Percentiles rank a stretch among this genome's conserved stretches.
Evolutionary conservation across 2,797 vertebrate genomes (phyloP).

Genomic region (Sebastes diaconus): DNA sequence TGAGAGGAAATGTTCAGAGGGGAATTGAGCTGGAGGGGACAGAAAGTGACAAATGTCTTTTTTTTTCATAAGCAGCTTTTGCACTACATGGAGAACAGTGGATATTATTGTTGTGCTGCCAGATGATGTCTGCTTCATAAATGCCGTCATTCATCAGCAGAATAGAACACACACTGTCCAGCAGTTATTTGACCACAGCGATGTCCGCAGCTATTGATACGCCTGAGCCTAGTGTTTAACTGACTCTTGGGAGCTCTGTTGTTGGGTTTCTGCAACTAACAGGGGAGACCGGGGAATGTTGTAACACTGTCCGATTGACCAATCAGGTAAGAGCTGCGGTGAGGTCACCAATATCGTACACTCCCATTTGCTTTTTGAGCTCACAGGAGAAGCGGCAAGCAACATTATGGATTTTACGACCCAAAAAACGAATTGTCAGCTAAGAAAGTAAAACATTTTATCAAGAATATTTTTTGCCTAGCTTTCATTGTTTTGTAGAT

Average conservation of each 20-base stretch:
- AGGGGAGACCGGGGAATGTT: no score
- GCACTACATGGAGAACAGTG: conserved; percentile 65
- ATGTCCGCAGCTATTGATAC: conserved; percentile 12
- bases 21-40: conserved; percentile 17
- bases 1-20: neutral
- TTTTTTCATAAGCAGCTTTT: conserved; percentile 32
- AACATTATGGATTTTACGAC: neutral
- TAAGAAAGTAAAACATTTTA: no score
- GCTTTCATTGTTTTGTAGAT: no score
- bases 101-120: conserved; percentile 64
- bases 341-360: no score
- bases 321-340: no score
- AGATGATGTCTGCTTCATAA: conserved; percentile 65
- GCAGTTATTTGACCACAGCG: conserved; percentile 30
- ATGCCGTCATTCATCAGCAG: conserved; percentile 73
- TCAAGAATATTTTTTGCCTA: no score
- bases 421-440: no score
- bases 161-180: conserved; percentile 63
- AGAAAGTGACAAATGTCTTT: conserved; percentile 23
- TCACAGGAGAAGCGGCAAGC: no score
- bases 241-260: neutral
- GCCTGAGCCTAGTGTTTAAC: neutral
- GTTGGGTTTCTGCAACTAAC: neutral
- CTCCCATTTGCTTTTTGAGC: no score
- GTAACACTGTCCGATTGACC: no score